Conservation (phyloP, 2,888 invertebrate genomes). For the Arge pagana region DNA sequence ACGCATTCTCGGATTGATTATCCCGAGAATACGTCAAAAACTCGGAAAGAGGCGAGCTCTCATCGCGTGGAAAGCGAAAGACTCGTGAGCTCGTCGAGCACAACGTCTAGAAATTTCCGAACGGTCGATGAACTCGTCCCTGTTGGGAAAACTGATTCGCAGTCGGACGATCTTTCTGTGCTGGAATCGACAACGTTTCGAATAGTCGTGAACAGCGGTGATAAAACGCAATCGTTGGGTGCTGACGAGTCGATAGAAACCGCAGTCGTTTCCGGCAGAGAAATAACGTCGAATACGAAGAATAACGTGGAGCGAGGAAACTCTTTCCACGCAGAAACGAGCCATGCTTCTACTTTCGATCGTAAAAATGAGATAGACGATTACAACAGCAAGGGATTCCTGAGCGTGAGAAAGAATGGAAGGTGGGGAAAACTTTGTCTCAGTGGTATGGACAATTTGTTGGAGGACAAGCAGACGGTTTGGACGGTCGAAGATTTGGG, state of each 20-base stretch:
- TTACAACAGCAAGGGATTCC: constrained; percentile 63
- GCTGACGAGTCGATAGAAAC: no score
- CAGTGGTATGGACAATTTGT: constrained; percentile 68
- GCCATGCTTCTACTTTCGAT: not conserved
- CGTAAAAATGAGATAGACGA: constrained; percentile 43
- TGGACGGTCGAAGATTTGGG: constrained; percentile 74
- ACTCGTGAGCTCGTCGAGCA: no score
- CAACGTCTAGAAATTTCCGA: constrained; percentile 10
- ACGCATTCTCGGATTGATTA: no score
- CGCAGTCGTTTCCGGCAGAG: constrained; percentile 38
- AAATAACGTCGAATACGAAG: constrained; percentile 39
- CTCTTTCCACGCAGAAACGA: constrained; percentile 34
- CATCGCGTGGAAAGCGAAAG: no score
- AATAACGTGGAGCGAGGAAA: constrained; percentile 21
- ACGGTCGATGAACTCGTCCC: constrained; percentile 13
- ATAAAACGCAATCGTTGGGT: not conserved
- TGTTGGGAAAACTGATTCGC: constrained; percentile 43
- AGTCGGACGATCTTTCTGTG: constrained; percentile 41
- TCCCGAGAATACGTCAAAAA: no score
- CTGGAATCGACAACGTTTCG: constrained; percentile 42
- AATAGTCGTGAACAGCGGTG: constrained; percentile 30
- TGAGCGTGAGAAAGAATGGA: constrained; percentile 76
- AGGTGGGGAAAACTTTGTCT: constrained; percentile 79
- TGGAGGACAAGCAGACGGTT: constrained; percentile 63
- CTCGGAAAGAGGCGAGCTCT: no score